Evolutionary conservation across 1,140 invertebrate genomes (phyloP), one percentile per base, ranked within the genome.

Genomic region (Drosophila kurseongensis): DNA sequence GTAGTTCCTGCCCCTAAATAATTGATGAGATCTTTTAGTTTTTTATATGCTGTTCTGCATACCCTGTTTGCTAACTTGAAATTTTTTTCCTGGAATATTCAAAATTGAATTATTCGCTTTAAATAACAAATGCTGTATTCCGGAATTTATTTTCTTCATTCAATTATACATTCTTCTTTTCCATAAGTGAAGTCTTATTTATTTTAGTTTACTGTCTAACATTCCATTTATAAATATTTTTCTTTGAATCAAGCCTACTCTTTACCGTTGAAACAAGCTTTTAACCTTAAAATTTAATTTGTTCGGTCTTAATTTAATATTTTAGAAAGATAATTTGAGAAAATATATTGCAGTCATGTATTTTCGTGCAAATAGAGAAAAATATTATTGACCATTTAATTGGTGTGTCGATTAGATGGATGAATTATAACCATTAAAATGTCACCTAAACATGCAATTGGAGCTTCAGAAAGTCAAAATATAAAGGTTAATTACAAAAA

Each of bases 1-100:
- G 18, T 35, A 63, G 27, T 44, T 35, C 38, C 66, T 45, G 59
- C 62, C 38, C 40, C 35, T 45, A 40, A 59, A 52, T 56, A 74
- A 50, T 44, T 74, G 57, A 62, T 44, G 58, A 35, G 35, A n/a
- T n/a, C 8, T 63, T 10, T 10, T 5, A 5, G 18, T 7, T 12
- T 12, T 0, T 27, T 23, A 40, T n/a, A 55, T 50, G 18, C 1
- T 16, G 7, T 13, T 42, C 23, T 6, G 9, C 7, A 75, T 76
- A 54, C 61, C 2, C 71, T n/a, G n/a, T n/a, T n/a, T n/a, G n/a
- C n/a, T n/a, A n/a, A n/a, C n/a, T n/a, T n/a, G n/a, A n/a, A n/a
- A n/a, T n/a, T n/a, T n/a, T n/a, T n/a, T n/a, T n/a, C n/a, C n/a
- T n/a, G n/a, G n/a, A n/a, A n/a, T n/a, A n/a, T n/a, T n/a, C n/a